A percentile compares a stretch with the other conserved stretches of the same genome.
phyloP scores from a whole-genome alignment of 2,797 vertebrate species.

The Myotis planiceps region DNA sequence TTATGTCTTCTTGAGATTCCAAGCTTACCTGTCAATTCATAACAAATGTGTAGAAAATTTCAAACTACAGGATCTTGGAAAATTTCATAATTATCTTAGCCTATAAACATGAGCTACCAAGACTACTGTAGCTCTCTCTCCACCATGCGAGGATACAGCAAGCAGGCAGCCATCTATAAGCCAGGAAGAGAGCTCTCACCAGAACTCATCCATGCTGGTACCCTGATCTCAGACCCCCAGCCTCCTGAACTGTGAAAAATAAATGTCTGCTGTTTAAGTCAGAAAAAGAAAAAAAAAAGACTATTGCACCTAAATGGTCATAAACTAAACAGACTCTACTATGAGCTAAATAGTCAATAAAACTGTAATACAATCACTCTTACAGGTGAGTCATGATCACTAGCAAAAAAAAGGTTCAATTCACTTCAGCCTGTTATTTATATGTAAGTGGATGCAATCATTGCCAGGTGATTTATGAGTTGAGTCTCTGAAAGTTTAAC shows the following conservation, averaged over 20 bases:
- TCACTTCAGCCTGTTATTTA: constrained; percentile 39
- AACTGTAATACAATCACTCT: neutral
- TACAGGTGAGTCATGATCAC: neutral
- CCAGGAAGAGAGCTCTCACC: neutral
- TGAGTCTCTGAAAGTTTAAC: constrained; percentile 47
- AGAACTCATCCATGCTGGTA: neutral
- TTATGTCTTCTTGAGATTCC: neutral
- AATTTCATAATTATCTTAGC: neutral
- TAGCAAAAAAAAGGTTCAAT: constrained; percentile 1
- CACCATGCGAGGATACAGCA: neutral
- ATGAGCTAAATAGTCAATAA: neutral
- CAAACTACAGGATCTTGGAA: neutral
- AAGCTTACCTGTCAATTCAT: neutral
- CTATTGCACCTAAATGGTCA: neutral
- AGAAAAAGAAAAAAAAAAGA: neutral
- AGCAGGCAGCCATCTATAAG: neutral
- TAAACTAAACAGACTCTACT: neutral
- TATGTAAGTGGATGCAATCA: neutral
- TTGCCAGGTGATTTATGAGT: constrained; percentile 47
- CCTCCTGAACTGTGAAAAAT: neutral
- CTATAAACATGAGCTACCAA: neutral
- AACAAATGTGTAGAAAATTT: neutral
- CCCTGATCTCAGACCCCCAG: neutral
- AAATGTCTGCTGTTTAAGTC: neutral
- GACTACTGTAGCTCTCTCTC: neutral